Base-by-base conservation (phyloP, 2,888 invertebrate species). In the Athalia rosae region DNA sequence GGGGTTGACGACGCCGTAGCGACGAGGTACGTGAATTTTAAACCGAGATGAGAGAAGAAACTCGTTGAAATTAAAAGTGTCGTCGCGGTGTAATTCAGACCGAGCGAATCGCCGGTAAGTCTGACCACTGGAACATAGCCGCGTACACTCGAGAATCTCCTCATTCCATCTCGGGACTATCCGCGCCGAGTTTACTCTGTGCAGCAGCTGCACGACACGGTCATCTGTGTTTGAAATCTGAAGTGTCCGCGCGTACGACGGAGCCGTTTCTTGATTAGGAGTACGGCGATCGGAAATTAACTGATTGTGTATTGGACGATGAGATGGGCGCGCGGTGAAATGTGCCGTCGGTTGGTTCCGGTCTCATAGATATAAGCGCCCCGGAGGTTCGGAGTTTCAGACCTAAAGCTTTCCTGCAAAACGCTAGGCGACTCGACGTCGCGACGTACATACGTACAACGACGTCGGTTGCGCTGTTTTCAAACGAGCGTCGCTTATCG, bases 251-350 rank as follows among this genome's bases (percentile, higher is more conserved):
- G 58, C 66, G 69, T 58, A 79, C 81, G 81, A 82, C 15, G 15
- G 9, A 7, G 28, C 28, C 71, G 50, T 71, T 84, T 84, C 84
- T 85, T 84, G 84, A 84, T 83, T 82, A 83, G 80, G 82, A 81
- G 80, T 81, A 28, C 28, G 81, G 82, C 83, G 81, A 85, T 85
- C 85, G 87, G 85, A 86, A 86, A 87, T 85, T 84, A 86, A 84
- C 83, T 82, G 85, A 86, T 86, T 58, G 11, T 58, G 58, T 1
- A 71, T 71, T 58, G n/a, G 71, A 71, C 71, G 58, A 45, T n/a
- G 53, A 4, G 53, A 53, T 53, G 9, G 53, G 53, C 4, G 53
- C 4, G 3, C n/a, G 28, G 28, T 28, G 28, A 28, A 28, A 28
- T 28, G 28, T 28, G 28, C 28, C 41, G 50, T 50, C 67, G 67